These are phyloP conservation scores for Apeira syringaria DNA, from an alignment of 2,888 invertebrate genomes.

Conservation along the genomic window DNA sequence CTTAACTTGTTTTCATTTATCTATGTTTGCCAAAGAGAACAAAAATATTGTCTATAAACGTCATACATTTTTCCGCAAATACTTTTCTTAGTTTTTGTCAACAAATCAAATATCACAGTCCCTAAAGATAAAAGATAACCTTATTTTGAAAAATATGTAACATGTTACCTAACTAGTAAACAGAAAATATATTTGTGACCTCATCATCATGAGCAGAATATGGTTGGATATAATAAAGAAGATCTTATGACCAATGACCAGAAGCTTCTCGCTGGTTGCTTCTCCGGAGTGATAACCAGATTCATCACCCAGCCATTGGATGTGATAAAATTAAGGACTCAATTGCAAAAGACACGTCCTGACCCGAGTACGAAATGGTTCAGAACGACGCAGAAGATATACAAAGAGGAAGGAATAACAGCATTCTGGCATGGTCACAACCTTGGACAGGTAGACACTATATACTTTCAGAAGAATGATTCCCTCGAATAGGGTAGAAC, in stretches of 20 bases:
- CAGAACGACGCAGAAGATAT: constrained; percentile 88
- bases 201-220: constrained; percentile 35
- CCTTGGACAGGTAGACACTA: constrained; percentile 94
- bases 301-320: constrained; percentile 91
- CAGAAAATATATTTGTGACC: no score
- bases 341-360: constrained; percentile 88
- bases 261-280: constrained; percentile 59
- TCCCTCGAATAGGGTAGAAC: no score
- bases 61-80: no score
- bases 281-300: constrained; percentile 56
- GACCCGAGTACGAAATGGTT: constrained; percentile 61
- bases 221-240: constrained; percentile 62
- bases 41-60: no score
- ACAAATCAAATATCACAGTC: no score
- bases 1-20: no score
- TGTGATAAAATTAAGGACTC: constrained; percentile 96
- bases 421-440: constrained; percentile 98
- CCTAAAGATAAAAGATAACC: no score
- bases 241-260: constrained; percentile 54
- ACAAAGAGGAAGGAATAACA: constrained; percentile 90
- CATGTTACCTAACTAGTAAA: no score
- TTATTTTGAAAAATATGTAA: no score
- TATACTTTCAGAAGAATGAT: no score
- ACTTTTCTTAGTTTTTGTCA: no score
- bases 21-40: no score